Evolutionary conservation across 2,797 vertebrate species (phyloP).

Genomic region (Mastacembelus armatus): DNA sequence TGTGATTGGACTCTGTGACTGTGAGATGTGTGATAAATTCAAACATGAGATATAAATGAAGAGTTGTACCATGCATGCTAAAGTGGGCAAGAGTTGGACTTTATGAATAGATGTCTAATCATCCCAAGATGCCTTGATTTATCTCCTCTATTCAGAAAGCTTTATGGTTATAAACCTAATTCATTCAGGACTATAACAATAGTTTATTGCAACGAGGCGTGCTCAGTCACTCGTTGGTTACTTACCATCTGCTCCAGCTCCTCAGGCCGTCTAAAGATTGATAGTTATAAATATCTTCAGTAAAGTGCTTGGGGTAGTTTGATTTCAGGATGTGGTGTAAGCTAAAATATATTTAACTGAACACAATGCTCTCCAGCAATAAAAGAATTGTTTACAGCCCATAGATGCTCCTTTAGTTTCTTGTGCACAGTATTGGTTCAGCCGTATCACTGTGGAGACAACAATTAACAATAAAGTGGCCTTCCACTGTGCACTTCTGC

Average conservation of each 20-base stretch:
- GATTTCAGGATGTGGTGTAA: conserved; percentile 37
- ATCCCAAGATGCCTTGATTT: conserved; percentile 56
- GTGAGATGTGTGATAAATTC: conserved; percentile 17
- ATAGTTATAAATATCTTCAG: conserved; percentile 70
- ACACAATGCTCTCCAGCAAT: neutral
- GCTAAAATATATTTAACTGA: conserved; percentile 38
- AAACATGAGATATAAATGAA: conserved; percentile 20
- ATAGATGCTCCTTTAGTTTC: neutral
- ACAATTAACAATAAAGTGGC: neutral
- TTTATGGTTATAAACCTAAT: conserved; percentile 74
- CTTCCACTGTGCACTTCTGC: neutral
- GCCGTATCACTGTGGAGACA: neutral
- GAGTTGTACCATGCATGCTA: conserved; percentile 30
- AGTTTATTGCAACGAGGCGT: conserved; percentile 67
- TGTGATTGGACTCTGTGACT: conserved; percentile 30
- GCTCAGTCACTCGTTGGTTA: conserved; percentile 67
- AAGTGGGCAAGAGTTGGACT: conserved; percentile 28
- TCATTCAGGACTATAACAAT: conserved; percentile 74
- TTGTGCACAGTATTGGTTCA: neutral
- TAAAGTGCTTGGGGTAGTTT: conserved; percentile 40
- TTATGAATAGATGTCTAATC: conserved; percentile 66
- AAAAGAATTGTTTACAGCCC: neutral
- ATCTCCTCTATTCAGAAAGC: conserved; percentile 57
- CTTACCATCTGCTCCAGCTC: conserved; percentile 70
- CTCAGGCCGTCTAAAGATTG: conserved; percentile 50